These are phyloP conservation scores for Glossophaga mutica DNA, from an alignment of 2,797 vertebrate genomes.

Conservation along the genomic window DNA sequence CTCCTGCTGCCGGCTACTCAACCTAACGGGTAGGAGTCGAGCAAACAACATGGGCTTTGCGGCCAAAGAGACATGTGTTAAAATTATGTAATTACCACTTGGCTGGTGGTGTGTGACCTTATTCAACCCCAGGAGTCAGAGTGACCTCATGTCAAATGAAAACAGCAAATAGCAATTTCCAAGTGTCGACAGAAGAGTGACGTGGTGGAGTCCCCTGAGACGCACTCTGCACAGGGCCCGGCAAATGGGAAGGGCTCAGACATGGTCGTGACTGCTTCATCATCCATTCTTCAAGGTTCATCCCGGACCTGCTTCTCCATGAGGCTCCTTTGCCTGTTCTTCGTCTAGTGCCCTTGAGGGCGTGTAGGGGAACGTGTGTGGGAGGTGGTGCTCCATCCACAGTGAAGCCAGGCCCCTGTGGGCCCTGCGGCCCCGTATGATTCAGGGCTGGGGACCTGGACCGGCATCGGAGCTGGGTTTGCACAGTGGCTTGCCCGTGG, in stretches of 20 bases:
- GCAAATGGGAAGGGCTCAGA: neutral
- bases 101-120: neutral
- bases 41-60: neutral
- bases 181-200: neutral
- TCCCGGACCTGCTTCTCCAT: neutral
- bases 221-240: neutral
- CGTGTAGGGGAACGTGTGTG: neutral
- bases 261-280: neutral
- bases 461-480: neutral
- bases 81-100: neutral
- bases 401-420: neutral
- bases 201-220: neutral
- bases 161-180: neutral
- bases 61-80: neutral
- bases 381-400: neutral
- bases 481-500: too few relatives aligned
- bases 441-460: neutral
- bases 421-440: neutral
- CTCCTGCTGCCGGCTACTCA: neutral
- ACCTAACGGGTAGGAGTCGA: neutral
- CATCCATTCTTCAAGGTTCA: neutral
- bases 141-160: neutral
- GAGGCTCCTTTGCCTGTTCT: neutral
- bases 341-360: neutral
- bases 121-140: neutral